These are phyloP conservation scores for Melinopterus prodromus DNA, from an alignment of 2,888 invertebrate genomes.

Conservation along the genomic window DNA sequence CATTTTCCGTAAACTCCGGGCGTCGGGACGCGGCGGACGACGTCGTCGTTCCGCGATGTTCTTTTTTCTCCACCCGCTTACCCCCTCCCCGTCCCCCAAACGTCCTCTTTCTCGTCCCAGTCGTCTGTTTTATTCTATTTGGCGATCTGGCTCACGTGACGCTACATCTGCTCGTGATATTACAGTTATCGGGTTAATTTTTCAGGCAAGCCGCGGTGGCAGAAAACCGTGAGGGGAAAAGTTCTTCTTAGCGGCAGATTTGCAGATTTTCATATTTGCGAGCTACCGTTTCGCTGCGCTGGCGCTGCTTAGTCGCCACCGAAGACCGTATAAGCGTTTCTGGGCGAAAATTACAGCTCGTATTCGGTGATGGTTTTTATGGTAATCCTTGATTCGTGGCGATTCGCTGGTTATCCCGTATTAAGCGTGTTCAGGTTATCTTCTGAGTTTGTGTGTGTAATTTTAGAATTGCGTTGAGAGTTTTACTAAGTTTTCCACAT, in stretches of 20 bases:
- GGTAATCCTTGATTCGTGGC: too few relatives aligned
- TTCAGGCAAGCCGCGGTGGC: background rate
- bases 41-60: background rate
- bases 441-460: too few relatives aligned
- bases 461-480: too few relatives aligned
- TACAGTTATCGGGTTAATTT: background rate
- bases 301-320: background rate
- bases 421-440: too few relatives aligned
- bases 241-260: background rate
- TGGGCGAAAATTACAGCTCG: too few relatives aligned
- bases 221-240: background rate
- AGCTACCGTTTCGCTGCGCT: background rate
- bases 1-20: background rate
- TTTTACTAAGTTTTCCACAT: too few relatives aligned
- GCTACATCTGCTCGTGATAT: constrained; percentile 4
- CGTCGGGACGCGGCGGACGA: background rate
- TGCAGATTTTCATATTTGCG: background rate
- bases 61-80: background rate
- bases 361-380: too few relatives aligned
- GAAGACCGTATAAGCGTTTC: too few relatives aligned
- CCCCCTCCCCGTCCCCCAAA: background rate
- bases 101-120: background rate
- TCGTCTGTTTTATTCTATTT: background rate
- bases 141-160: background rate
- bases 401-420: too few relatives aligned